Conservation (phyloP, 2,113 vertebrate species). For the Chascanopsetta lugubris region DNA sequence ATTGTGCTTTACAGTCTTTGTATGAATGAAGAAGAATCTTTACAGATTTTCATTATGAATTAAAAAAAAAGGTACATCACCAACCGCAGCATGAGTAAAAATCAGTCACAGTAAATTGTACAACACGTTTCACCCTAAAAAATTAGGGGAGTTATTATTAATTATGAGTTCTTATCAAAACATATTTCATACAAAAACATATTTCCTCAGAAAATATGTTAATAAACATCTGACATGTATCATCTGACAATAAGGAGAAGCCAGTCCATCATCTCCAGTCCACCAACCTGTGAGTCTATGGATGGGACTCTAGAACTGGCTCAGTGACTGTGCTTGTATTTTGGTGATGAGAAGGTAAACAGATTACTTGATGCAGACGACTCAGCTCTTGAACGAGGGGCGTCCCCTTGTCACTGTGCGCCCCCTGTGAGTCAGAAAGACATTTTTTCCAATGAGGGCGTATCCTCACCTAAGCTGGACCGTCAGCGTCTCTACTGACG, state of each 20-base stretch:
- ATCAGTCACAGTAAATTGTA: slow-evolving; percentile 7
- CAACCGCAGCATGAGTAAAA: background rate
- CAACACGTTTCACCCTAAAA: background rate
- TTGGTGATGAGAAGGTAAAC: background rate
- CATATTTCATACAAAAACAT: background rate
- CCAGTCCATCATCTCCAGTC: background rate
- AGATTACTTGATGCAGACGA: background rate
- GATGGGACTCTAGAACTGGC: background rate
- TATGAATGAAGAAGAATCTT: background rate
- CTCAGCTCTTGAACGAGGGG: background rate
- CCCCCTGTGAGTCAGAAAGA: slow-evolving; percentile 1
- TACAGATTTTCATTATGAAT: slow-evolving; percentile 7
- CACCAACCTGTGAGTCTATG: background rate
- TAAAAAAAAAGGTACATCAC: slow-evolving; percentile 1
- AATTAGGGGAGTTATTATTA: background rate
- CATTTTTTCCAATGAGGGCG: slow-evolving; percentile 12
- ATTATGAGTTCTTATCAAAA: background rate
- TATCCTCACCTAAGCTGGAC: slow-evolving; percentile 86
- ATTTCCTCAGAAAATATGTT: slow-evolving; percentile 7
- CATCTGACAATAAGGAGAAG: background rate
- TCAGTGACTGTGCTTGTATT: slow-evolving; percentile 1
- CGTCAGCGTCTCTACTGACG: slow-evolving; percentile 82
- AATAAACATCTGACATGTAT: background rate
- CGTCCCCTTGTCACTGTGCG: slow-evolving; percentile 1
- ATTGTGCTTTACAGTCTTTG: background rate